phyloP scores from a whole-genome alignment of 2,113 vertebrate species.

The Lepus americanus region DNA sequence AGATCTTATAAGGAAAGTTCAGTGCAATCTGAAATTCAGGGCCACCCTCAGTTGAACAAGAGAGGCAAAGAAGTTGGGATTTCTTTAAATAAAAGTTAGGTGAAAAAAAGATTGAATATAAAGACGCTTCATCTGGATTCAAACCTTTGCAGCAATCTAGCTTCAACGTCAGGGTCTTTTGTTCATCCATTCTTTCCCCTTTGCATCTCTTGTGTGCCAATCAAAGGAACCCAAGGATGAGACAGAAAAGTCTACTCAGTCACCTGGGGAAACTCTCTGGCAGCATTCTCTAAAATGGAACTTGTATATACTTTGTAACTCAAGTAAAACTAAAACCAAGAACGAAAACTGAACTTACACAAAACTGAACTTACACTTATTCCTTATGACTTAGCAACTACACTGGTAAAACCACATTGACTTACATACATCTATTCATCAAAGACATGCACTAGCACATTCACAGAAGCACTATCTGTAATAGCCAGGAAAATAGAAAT shows the following conservation, averaged over 20 bases:
- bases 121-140: not conserved
- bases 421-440: not conserved
- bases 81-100: slow-evolving; percentile 9
- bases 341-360: no score
- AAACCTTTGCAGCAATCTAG: not conserved
- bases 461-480: not conserved
- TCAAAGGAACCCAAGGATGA: not conserved
- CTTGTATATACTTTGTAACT: not conserved
- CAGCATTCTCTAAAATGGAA: not conserved
- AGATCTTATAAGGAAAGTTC: not conserved
- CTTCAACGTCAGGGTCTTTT: not conserved
- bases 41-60: not conserved
- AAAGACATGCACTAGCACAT: not conserved
- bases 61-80: not conserved
- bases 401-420: not conserved
- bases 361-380: no score
- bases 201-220: not conserved
- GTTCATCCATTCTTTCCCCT: not conserved
- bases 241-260: not conserved
- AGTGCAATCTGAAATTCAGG: not conserved
- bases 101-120: slow-evolving; percentile 15
- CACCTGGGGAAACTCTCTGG: not conserved
- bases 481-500: not conserved
- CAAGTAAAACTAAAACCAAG: no score
- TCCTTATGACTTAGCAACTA: not conserved